Conservation (phyloP, 2,888 invertebrate genomes). For the Vesta saturnalis region DNA sequence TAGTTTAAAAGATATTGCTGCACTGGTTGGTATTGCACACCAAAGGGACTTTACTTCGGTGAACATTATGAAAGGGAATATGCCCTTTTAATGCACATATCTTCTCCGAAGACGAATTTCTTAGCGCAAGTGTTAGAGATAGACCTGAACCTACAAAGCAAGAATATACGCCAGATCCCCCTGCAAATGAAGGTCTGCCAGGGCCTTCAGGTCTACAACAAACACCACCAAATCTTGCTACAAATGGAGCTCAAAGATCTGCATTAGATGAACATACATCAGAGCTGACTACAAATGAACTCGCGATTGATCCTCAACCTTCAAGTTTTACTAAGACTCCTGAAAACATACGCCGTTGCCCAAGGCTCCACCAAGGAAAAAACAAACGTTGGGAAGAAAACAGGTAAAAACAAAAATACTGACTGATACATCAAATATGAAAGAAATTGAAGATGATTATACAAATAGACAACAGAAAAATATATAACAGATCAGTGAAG, state of each 20-base stretch:
- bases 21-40: not conserved
- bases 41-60: conserved; percentile 30
- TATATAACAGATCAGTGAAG: not conserved
- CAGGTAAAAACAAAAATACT: conserved; percentile 17
- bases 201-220: conserved; percentile 15
- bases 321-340: conserved; percentile 1
- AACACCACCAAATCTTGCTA: conserved; percentile 15
- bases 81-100: too few relatives aligned
- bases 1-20: too few relatives aligned
- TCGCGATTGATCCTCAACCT: conserved; percentile 7
- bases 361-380: conserved; percentile 13
- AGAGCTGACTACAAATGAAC: conserved; percentile 12
- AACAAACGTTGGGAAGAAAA: conserved; percentile 12
- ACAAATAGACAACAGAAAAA: conserved; percentile 10
- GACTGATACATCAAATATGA: conserved; percentile 14
- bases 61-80: conserved; percentile 41
- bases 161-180: not conserved
- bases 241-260: conserved; percentile 15
- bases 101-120: conserved; percentile 14
- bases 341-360: conserved; percentile 14
- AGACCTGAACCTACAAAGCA: conserved; percentile 9
- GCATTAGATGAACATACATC: conserved; percentile 14
- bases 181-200: conserved; percentile 13
- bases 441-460: conserved; percentile 11
- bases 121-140: conserved; percentile 8